A percentile compares a stretch with the other conserved stretches of the same genome.
Conservation (phyloP, 1,140 invertebrate genomes). For the Heliothis subflexa region DNA sequence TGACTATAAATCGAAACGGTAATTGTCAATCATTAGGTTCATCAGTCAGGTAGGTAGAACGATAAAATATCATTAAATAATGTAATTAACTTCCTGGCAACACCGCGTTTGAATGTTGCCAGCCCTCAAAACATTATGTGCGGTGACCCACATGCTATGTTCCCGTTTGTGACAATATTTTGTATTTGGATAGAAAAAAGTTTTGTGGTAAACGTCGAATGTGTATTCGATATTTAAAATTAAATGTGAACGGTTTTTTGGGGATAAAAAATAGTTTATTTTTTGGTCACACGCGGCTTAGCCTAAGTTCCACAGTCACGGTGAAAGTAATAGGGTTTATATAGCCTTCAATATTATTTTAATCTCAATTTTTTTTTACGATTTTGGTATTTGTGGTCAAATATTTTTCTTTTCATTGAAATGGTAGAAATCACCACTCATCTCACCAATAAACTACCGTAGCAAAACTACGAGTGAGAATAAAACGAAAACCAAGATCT, state of each 20-base stretch:
- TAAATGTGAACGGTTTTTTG: not conserved
- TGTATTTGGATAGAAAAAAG: constrained; percentile 16
- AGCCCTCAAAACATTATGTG: constrained; percentile 35
- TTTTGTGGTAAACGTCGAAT: constrained; percentile 14
- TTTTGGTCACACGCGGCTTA: no score
- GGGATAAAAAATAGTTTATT: no score
- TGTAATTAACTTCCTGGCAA: constrained; percentile 47
- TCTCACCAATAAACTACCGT: not conserved
- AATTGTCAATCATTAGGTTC: constrained; percentile 52
- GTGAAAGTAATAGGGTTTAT: no score
- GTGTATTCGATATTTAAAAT: constrained; percentile 9
- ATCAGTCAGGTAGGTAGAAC: constrained; percentile 32
- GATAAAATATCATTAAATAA: constrained; percentile 46
- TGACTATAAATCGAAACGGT: constrained; percentile 20
- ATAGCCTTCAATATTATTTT: no score
- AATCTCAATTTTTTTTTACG: no score
- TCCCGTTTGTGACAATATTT: constrained; percentile 34
- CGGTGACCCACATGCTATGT: constrained; percentile 27
- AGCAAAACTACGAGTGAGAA: constrained; percentile 9
- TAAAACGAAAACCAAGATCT: constrained; percentile 50
- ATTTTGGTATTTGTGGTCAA: no score
- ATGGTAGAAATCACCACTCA: not conserved
- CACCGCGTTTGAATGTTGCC: constrained; percentile 26
- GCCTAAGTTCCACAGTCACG: no score
- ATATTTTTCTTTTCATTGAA: no score